phyloP scores from a whole-genome alignment of 2,113 vertebrate species.

The Pionites leucogaster region DNA sequence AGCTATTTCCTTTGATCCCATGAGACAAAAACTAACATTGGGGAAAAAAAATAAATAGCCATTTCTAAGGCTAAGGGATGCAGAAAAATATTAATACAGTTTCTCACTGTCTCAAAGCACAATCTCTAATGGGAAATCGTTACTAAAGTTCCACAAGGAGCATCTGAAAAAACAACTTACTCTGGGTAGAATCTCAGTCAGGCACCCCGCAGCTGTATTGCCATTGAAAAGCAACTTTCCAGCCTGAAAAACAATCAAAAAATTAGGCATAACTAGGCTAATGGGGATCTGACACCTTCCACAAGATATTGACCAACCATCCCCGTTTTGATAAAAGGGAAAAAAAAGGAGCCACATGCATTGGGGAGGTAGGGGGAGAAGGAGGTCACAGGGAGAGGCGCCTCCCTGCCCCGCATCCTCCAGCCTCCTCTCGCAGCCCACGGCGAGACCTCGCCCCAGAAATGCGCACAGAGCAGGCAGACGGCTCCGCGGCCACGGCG shows the following conservation, averaged over 20 bases:
- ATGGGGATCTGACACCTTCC: not conserved
- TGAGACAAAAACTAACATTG: not conserved
- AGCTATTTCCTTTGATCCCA: not conserved
- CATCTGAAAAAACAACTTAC: constrained; percentile 58
- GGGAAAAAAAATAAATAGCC: not conserved
- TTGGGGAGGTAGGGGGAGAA: accelerated
- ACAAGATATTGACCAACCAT: not conserved
- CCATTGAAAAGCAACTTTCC: constrained; percentile 74
- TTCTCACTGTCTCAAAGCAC: not conserved
- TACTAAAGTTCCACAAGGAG: not conserved
- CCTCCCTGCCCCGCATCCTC: not conserved
- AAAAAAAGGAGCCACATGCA: accelerated
- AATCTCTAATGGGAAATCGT: not conserved
- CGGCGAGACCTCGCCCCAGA: not conserved
- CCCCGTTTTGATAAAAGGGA: accelerated
- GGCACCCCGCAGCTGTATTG: constrained; percentile 61
- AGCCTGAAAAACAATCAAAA: constrained; percentile 69
- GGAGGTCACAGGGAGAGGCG: accelerated
- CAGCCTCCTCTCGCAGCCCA: not conserved
- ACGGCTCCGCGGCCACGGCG: accelerated
- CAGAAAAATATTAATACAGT: not conserved
- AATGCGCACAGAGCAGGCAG: accelerated
- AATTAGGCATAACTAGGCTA: not conserved
- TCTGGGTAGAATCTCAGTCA: constrained; percentile 74
- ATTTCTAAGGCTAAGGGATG: not conserved